These are phyloP conservation scores for Lepetodrilus schrolli DNA, from an alignment of 2,888 invertebrate species.

Conservation along the genomic window DNA sequence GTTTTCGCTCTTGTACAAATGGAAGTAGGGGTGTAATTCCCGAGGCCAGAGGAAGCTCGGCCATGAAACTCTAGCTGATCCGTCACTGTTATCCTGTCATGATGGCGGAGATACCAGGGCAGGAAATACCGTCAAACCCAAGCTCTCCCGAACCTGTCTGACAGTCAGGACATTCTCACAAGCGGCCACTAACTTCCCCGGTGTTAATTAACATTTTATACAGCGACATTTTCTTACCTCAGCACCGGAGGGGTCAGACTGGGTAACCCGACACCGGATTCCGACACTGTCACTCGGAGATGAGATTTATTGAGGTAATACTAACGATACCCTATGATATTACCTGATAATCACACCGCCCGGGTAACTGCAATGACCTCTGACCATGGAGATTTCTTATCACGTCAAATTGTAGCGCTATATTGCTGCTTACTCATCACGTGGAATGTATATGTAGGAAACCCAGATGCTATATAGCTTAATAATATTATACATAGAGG, in stretches of 20 bases:
- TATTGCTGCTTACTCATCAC: too few species aligned
- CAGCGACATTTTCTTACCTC: not conserved
- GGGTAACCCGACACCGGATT: constrained; percentile 1
- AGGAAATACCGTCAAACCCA: not conserved
- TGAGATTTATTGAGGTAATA: constrained; percentile 22
- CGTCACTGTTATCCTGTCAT: not conserved
- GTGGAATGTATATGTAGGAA: too few species aligned
- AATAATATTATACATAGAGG: too few species aligned
- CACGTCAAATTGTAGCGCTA: not conserved
- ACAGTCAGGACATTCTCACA: constrained; percentile 1
- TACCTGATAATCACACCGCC: not conserved
- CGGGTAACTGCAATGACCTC: not conserved
- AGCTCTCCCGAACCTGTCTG: not conserved
- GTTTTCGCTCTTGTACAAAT: constrained; percentile 15
- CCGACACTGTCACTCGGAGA: not conserved
- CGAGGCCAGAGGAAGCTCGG: not conserved
- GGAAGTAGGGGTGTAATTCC: constrained; percentile 1
- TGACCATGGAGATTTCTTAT: not conserved
- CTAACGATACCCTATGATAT: not conserved
- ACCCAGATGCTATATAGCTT: too few species aligned
- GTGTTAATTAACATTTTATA: constrained; percentile 20
- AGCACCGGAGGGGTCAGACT: constrained; percentile 7
- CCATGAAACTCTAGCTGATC: not conserved
- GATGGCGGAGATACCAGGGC: constrained; percentile 1
- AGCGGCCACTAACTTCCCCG: not conserved